Base-by-base conservation (phyloP, 2,888 invertebrate genomes). In the Megaustenia siamemsis region DNA sequence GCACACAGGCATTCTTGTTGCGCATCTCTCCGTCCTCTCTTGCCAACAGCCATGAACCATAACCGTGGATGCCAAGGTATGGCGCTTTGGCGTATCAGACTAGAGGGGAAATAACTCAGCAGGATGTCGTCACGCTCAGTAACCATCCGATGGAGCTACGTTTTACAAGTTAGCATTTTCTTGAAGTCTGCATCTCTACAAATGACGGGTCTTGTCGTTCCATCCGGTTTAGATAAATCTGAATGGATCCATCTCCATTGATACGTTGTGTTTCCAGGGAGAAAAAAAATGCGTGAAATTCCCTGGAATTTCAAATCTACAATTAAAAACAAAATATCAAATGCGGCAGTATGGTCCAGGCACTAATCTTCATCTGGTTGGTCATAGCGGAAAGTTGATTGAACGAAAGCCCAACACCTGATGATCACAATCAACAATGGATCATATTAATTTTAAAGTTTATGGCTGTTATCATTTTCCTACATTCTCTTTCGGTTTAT, bases 31-130 rank as follows among this genome's bases (percentile, higher is more conserved):
- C 24, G 24, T 18, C 24, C n/a, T 5, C 60, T n/a, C n/a, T 8
- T 5, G 2, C 28, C 60, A 60, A 60, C 1, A 60, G 2, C 24
- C n/a, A 3, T 63, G 15, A 32, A 32, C 15, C 32, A 18, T 63
- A 63, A 63, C 28, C 15, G 32, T 32, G 32, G 28, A 18, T 63
- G 63, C 15, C 63, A 32, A 32, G 2, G 32, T 1, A 32, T 32
- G 1, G 5, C 32, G 1, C 21, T 63, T 6, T 5, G 32, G 32
- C 63, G 12, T 32, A 2, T 5, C 1, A 15, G 24, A 15, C 71
- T 71, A 28, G 24, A 45, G 40, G n/a, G n/a, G 43, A 28, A 71
- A 71, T 43, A 43, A 45, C 45, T 43, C 71, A 71, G 71, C 40
- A 66, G 66, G 66, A 38, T 32, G 66, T n/a, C 40, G 40, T 40